phyloP scores from a whole-genome alignment of 1,140 invertebrate genomes.

The Listronotus oregonensis region DNA sequence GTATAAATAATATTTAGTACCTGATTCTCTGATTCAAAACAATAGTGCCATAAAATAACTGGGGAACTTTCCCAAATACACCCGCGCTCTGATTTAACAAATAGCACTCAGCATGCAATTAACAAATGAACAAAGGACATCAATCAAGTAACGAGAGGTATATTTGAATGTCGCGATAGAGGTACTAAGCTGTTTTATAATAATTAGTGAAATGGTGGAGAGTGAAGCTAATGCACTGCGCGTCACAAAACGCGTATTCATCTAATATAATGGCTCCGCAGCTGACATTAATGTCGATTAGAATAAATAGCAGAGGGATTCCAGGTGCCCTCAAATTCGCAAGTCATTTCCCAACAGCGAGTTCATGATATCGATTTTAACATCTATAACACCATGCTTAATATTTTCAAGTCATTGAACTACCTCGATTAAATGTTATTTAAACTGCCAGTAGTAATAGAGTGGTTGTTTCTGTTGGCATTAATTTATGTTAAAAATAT shows the following conservation, averaged over 20 bases:
- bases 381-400: conserved; percentile 33
- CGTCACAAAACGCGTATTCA: conserved; percentile 46
- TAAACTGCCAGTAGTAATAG: conserved; percentile 12
- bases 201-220: conserved; percentile 43
- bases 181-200: conserved; percentile 35
- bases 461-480: conserved; percentile 16
- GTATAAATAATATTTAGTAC: too few species aligned
- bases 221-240: conserved; percentile 41
- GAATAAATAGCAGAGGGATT: conserved; percentile 41
- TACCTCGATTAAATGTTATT: conserved; percentile 20
- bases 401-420: conserved; percentile 37
- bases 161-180: conserved; percentile 26
- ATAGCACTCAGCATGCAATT: conserved; percentile 16
- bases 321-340: conserved; percentile 46
- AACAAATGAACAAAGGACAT: conserved; percentile 25
- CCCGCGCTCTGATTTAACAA: not conserved
- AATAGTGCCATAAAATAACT: conserved; percentile 1
- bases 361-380: conserved; percentile 36
- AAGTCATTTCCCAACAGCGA: conserved; percentile 43
- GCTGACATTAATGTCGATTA: conserved; percentile 44
- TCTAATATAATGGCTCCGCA: conserved; percentile 48
- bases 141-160: conserved; percentile 23
- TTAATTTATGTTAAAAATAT: conserved; percentile 16
- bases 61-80: not conserved
- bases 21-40: too few species aligned